Evolutionary conservation across 2,797 vertebrate species (phyloP).

Genomic region (Orestias chungarensis): DNA sequence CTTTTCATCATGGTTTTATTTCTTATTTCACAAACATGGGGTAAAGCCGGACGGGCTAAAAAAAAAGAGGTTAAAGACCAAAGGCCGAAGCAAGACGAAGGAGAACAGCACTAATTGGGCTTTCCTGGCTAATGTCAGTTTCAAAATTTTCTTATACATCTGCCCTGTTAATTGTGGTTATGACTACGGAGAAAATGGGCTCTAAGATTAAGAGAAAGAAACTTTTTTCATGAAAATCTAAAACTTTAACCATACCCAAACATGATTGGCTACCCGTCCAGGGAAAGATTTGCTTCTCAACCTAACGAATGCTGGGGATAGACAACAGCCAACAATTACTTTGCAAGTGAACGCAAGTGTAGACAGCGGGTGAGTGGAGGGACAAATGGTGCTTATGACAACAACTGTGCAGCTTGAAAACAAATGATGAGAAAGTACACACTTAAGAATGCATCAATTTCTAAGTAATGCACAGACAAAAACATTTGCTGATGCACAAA

Average conservation of each 20-base stretch:
- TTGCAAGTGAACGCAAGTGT: background rate
- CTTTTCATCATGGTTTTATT: background rate
- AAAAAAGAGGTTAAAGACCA: background rate
- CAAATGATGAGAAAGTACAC: background rate
- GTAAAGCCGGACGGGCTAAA: background rate
- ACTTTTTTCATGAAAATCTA: too few species aligned
- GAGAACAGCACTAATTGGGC: background rate
- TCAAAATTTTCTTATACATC: background rate
- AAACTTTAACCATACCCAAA: too few species aligned
- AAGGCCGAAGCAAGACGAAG: background rate
- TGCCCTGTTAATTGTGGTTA: background rate
- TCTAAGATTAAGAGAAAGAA: background rate
- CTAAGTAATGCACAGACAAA: background rate
- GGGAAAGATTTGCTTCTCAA: background rate
- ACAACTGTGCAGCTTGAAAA: constrained; percentile 12
- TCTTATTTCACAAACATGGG: background rate
- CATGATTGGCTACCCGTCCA: background rate
- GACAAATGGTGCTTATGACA: background rate
- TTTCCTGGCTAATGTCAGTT: background rate
- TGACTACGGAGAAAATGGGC: background rate
- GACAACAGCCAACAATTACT: background rate
- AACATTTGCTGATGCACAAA: constrained; percentile 11
- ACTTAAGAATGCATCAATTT: background rate
- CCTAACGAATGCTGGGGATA: background rate
- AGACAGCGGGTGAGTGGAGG: background rate